Base-by-base conservation (phyloP, 2,888 invertebrate species). In the Archaeoteleia sp. region DNA sequence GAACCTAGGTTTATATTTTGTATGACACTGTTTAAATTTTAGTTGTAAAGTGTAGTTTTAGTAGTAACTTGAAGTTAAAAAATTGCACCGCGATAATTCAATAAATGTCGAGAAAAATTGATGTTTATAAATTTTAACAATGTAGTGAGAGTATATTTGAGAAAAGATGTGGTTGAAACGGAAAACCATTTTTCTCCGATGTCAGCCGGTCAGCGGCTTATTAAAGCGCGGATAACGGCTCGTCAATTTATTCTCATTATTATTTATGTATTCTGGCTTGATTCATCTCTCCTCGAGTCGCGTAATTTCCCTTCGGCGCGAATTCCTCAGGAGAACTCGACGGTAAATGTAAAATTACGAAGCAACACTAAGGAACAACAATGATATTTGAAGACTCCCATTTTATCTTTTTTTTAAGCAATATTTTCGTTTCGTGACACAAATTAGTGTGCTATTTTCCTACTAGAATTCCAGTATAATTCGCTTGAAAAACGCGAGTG, bases 201-300 rank as follows among this genome's bases (percentile, higher is more conserved):
- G 63, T 63, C 54, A 60, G 48, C 58, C 54, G 58, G 65, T 54
- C 55, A 66, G 61, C 45, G 66, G 65, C 69, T 70, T 70, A 70
- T 70, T 66, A 66, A 57, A 58, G 15, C 46, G 48, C 53, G 53
- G 61, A 54, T 53, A 67, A 54, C 61, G 62, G 45, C 53, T 63
- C 58, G 68, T 67, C 65, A 63, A 73, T 74, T 73, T 70, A 73
- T 73, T 71, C 70, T 62, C 69, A 73, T 75, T 68, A 72, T 70
- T 73, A 75, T 75, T 72, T 72, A 72, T 74, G 63, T 63, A 73
- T 73, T 70, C 60, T 30, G 35, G 29, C 63, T 70, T 67, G 66
- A 67, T 51, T 71, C 58, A 62, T 70, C 67, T 61, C 58, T 57
- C 15, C 42, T 62, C 32, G 37, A 49, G 40, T 66, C 65, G 62